Evolutionary conservation across 2,888 invertebrate genomes (phyloP).

Genomic region (Meloe dianella): DNA sequence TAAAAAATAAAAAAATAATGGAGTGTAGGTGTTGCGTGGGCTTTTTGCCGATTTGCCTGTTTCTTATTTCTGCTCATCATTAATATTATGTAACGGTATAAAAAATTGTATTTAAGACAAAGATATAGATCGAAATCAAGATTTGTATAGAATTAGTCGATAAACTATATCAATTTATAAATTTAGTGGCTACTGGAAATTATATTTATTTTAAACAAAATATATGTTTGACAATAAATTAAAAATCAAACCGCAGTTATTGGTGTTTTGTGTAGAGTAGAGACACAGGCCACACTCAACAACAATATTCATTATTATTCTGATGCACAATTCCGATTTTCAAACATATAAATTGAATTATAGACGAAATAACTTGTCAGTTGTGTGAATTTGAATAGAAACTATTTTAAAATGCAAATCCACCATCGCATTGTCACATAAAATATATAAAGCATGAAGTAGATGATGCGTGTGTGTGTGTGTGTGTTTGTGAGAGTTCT

Average conservation of each 20-base stretch:
- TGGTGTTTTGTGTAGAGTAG: too few species aligned
- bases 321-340: constrained; percentile 41
- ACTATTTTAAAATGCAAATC: constrained; percentile 47
- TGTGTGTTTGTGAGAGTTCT: constrained; percentile 12
- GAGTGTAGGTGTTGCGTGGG: not conserved
- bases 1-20: too few species aligned
- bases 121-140: too few species aligned
- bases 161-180: too few species aligned
- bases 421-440: constrained; percentile 39
- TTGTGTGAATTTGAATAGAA: constrained; percentile 44
- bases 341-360: constrained; percentile 46
- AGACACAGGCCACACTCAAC: not conserved
- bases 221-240: not conserved
- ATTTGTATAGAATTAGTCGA: too few species aligned
- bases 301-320: constrained; percentile 39
- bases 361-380: constrained; percentile 43
- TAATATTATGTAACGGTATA: too few species aligned
- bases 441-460: constrained; percentile 41
- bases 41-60: too few species aligned
- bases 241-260: not conserved
- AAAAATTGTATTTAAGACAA: too few species aligned
- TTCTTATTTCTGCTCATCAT: not conserved
- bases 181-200: too few species aligned
- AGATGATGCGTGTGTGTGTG: constrained; percentile 25
- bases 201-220: not conserved